Conservation (phyloP, 2,888 invertebrate genomes). For the Leptopilina syphax region DNA sequence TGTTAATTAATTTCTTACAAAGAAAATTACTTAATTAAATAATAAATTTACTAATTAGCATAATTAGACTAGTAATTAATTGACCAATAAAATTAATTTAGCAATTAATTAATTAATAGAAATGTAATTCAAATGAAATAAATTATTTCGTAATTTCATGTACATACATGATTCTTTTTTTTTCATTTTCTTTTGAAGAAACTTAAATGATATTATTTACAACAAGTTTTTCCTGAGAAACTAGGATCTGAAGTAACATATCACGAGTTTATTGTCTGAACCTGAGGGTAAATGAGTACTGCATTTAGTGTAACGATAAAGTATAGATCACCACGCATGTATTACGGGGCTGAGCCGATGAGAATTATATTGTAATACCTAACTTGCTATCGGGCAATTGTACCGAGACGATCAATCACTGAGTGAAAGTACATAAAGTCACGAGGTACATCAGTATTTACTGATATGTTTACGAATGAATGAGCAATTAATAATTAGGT, state of each 20-base stretch:
- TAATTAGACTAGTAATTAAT: too few species aligned
- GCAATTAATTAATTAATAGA: too few species aligned
- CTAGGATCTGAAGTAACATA: conserved; percentile 3
- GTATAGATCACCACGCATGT: conserved; percentile 27
- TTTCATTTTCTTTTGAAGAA: not conserved
- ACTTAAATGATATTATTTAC: not conserved
- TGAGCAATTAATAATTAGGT: conserved; percentile 27
- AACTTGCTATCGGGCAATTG: conserved; percentile 30
- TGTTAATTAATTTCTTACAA: too few species aligned
- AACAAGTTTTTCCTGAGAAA: conserved; percentile 16
- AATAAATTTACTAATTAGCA: too few species aligned
- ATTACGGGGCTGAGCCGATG: conserved; percentile 8
- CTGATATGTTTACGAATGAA: conserved; percentile 11
- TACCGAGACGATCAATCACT: conserved; percentile 38
- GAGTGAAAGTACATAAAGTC: conserved; percentile 41
- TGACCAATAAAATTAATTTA: too few species aligned
- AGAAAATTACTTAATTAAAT: too few species aligned
- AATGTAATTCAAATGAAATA: not conserved
- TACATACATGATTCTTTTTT: not conserved
- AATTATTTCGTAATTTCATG: not conserved
- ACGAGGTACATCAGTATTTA: conserved; percentile 23
- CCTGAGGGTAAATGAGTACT: conserved; percentile 31
- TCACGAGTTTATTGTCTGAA: conserved; percentile 31
- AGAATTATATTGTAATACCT: conserved; percentile 39
- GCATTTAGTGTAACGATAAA: conserved; percentile 32